These are phyloP conservation scores for Dasyprocta punctata DNA, from an alignment of 2,113 vertebrate genomes.

Conservation along the genomic window DNA sequence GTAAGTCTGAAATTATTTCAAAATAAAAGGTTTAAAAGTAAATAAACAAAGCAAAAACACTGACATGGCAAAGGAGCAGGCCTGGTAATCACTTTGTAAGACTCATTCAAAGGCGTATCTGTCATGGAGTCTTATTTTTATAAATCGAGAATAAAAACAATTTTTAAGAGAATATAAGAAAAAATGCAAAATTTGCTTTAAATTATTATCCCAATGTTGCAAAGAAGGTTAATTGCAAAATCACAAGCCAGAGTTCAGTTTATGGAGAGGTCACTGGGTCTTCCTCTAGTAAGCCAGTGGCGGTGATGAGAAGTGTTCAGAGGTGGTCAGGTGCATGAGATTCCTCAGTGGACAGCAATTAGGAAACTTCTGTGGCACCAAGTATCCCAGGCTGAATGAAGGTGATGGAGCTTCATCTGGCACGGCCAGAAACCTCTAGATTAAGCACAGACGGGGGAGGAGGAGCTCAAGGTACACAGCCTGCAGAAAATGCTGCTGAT, in stretches of 20 bases:
- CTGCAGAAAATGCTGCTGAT: background rate
- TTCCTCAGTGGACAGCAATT: background rate
- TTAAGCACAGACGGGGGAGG: background rate
- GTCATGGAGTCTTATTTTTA: background rate
- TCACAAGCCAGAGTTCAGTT: background rate
- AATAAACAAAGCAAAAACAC: background rate
- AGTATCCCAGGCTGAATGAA: background rate
- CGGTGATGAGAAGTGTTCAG: background rate
- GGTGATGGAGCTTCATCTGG: background rate
- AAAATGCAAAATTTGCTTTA: background rate
- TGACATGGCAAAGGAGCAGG: background rate
- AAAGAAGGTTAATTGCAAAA: background rate
- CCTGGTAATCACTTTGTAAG: background rate
- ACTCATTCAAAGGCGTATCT: background rate
- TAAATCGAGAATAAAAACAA: background rate
- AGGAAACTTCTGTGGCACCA: background rate
- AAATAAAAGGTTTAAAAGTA: conserved; percentile 2
- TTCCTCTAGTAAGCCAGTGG: background rate
- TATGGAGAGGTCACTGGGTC: background rate
- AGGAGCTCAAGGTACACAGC: background rate
- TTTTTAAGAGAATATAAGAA: background rate
- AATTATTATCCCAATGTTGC: background rate
- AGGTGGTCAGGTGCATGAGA: background rate
- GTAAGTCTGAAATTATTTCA: background rate
- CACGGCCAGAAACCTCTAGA: background rate